Evolutionary conservation across 1,140 invertebrate species (phyloP).

Genomic region (Ceratina australensis): DNA sequence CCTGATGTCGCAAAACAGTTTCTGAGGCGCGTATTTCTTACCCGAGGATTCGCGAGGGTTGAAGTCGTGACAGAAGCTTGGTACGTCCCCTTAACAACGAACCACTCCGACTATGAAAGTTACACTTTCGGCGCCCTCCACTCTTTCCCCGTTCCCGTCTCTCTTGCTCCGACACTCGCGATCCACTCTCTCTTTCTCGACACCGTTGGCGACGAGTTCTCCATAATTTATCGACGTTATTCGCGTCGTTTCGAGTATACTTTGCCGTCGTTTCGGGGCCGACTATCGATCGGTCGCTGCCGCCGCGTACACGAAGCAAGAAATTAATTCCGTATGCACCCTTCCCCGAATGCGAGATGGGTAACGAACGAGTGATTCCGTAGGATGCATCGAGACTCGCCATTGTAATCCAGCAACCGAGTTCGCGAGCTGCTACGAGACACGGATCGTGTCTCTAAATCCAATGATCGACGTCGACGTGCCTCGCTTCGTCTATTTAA

Average conservation of each 20-base stretch:
- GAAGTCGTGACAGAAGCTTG: neutral
- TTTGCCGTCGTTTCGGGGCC: slow-evolving; percentile 43
- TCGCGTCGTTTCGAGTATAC: slow-evolving; percentile 44
- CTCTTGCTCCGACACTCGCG: neutral
- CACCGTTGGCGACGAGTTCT: slow-evolving; percentile 15
- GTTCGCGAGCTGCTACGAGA: neutral
- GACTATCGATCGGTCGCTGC: slow-evolving; percentile 46
- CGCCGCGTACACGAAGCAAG: slow-evolving; percentile 45
- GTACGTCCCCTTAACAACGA: neutral
- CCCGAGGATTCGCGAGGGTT: neutral
- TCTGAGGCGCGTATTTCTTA: neutral
- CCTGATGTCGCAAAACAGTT: slow-evolving; percentile 3
- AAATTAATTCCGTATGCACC: slow-evolving; percentile 66
- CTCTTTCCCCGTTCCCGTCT: slow-evolving; percentile 12
- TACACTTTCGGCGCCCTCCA: slow-evolving; percentile 25
- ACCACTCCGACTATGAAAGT: slow-evolving; percentile 7
- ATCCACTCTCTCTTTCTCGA: neutral
- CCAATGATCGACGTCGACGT: neutral
- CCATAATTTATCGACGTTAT: slow-evolving; percentile 52
- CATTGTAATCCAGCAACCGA: slow-evolving; percentile 34
- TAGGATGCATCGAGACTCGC: slow-evolving; percentile 21
- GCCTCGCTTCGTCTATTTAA: neutral
- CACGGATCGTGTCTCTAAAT: neutral
- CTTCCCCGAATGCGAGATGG: slow-evolving; percentile 32
- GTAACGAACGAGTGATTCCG: slow-evolving; percentile 61